These are phyloP conservation scores for Eleutherodactylus coqui DNA, from an alignment of 2,797 vertebrate species.

Conservation along the genomic window DNA sequence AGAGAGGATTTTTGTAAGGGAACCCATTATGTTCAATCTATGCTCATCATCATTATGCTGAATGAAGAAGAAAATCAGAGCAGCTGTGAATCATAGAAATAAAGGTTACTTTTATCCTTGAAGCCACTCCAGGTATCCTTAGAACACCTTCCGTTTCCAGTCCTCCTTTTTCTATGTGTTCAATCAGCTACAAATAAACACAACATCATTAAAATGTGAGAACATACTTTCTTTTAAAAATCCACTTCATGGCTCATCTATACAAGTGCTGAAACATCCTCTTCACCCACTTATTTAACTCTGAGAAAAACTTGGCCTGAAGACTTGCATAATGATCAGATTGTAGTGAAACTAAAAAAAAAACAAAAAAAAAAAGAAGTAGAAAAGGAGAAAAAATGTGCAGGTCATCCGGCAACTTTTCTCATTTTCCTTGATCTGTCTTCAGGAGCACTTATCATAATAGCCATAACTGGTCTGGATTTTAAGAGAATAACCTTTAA, in stretches of 20 bases:
- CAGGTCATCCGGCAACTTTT: not conserved
- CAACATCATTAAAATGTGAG: not conserved
- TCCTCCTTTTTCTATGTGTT: conserved; percentile 87
- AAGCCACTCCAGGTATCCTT: conserved; percentile 90
- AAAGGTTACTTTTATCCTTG: conserved; percentile 87
- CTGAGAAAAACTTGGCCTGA: not conserved
- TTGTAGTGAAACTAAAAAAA: not conserved
- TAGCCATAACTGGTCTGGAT: not conserved
- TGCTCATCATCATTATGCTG: not conserved
- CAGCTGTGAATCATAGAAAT: not conserved
- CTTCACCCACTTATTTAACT: not conserved
- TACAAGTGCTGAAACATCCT: no score
- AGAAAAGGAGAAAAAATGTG: not conserved
- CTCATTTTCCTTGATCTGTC: not conserved
- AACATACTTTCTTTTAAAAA: not conserved
- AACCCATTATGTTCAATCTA: not conserved
- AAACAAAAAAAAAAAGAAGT: no score
- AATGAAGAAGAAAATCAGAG: not conserved
- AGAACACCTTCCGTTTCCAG: conserved; percentile 94
- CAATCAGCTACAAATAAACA: conserved; percentile 80
- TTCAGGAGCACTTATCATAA: not conserved
- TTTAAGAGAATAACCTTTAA: no score
- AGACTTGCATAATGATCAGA: not conserved
- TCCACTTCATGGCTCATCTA: not conserved
- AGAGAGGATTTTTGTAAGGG: not conserved